These are phyloP conservation scores for Elgaria multicarinata DNA, from an alignment of 2,113 vertebrate species.

Conservation along the genomic window DNA sequence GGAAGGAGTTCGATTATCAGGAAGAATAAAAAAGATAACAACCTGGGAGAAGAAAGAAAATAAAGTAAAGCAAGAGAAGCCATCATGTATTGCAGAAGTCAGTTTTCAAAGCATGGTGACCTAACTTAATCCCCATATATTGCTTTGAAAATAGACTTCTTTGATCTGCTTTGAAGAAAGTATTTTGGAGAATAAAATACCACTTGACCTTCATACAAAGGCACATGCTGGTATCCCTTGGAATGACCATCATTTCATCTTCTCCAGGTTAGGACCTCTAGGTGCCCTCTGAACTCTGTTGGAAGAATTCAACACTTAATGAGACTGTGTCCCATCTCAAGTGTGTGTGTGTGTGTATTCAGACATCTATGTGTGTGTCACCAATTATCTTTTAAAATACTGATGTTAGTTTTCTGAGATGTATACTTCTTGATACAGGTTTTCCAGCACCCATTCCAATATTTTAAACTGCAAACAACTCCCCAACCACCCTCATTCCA, in stretches of 20 bases:
- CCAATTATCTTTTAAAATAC: background rate
- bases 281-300: slow-evolving; percentile 26
- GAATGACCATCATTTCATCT: slow-evolving; percentile 55
- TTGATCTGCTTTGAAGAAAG: slow-evolving; percentile 53
- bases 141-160: slow-evolving; percentile 65
- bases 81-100: slow-evolving; percentile 33
- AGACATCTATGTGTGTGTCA: background rate
- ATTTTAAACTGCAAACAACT: background rate
- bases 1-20: background rate
- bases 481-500: background rate
- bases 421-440: background rate
- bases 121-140: slow-evolving; percentile 57
- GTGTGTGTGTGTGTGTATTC: background rate
- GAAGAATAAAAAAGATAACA: slow-evolving; percentile 5
- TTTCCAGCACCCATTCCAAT: background rate
- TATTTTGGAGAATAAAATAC: slow-evolving; percentile 41
- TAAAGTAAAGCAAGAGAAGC: slow-evolving; percentile 59
- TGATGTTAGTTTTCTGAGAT: background rate
- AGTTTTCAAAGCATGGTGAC: slow-evolving; percentile 52
- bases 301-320: slow-evolving; percentile 25
- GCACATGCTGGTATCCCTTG: background rate
- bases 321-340: background rate
- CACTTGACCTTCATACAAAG: slow-evolving; percentile 45
- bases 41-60: slow-evolving; percentile 48
- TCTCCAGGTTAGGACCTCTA: background rate